Evolutionary conservation across 37 sponge, comb jelly and placozoan species (phyloP), one percentile per base, ranked within the genome.

Genomic region (Tethya wilhelma): DNA sequence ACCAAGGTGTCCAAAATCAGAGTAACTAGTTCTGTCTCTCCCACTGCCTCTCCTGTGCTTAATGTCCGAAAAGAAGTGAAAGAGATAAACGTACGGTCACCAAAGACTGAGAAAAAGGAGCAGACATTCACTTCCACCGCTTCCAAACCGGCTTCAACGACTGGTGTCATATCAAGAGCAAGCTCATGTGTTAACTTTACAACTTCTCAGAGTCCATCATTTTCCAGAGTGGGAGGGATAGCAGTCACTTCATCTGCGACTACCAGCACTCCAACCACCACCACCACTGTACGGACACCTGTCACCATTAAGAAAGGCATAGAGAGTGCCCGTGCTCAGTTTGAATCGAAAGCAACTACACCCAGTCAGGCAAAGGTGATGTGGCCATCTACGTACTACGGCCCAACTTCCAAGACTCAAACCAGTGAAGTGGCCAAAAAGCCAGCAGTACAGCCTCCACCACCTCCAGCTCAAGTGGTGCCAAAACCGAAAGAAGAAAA

Each of bases 51-150:
- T 25, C 70, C 70, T 32, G 7, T 58, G 12, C 69, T 25, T 20
- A 65, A 34, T 25, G 40, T 19, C 29, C 53, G 70, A 14, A 77
- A 77, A n/a, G 78, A 77, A 29, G 26, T 72, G 30, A 72, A 53
- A 43, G 73, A 72, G 28, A 45, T 64, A 30, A 34, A 14, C 19
- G 56, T 79, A 22, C 2, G 25, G 39, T 44, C 39, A 33, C 11
- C 56, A 37, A 66, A 32, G 14, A 59, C 9, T 5, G 74, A 75
- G 26, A 12, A n/a, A 23, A 60, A 23, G 31, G 66, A 33, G 66
- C 4, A 33, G 7, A 33, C 66, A 4, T 4, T 19, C 19, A 19
- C 53, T 49, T 19, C 14, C 14, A 49, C 53, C 14, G 53, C 53
- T 49, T 19, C 64, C 9, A 22, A 12, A 23, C 64, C 31, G 8